phyloP scores from a whole-genome alignment of 1,140 invertebrate genomes.

The Cotesia glomerata region DNA sequence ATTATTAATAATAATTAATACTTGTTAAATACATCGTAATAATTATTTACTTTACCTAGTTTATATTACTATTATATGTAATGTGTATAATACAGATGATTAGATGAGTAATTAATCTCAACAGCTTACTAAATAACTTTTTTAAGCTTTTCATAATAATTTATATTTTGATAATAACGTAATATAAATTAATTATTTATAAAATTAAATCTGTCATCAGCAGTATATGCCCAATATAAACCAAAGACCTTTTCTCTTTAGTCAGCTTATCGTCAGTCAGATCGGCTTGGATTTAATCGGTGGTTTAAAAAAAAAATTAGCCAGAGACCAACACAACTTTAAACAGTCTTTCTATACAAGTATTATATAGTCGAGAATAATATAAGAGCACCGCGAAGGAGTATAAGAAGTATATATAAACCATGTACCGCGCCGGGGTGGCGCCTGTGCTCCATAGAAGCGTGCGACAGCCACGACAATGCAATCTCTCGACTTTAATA shows the following conservation, averaged over 20 bases:
- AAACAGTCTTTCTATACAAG: neutral
- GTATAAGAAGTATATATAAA: slow-evolving; percentile 7
- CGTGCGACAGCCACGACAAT: slow-evolving; percentile 37
- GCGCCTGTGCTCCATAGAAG: slow-evolving; percentile 29
- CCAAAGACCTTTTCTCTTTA: slow-evolving; percentile 45
- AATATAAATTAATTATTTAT: too few species aligned
- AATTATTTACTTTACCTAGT: neutral
- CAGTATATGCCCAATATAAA: slow-evolving; percentile 38
- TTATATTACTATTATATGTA: neutral
- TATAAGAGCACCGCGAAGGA: neutral
- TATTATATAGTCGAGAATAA: neutral
- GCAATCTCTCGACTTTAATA: slow-evolving; percentile 26
- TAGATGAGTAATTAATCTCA: neutral
- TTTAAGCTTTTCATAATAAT: too few species aligned
- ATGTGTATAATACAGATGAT: neutral
- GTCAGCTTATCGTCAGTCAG: slow-evolving; percentile 58
- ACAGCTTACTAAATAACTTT: too few species aligned
- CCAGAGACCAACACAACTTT: slow-evolving; percentile 14
- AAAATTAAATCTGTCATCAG: slow-evolving; percentile 56
- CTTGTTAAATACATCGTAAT: neutral
- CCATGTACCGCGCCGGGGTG: slow-evolving; percentile 36
- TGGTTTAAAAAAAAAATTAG: slow-evolving; percentile 25
- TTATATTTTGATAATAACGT: too few species aligned
- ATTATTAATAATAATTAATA: neutral
- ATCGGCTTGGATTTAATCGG: slow-evolving; percentile 61